Conservation (phyloP, 1,140 invertebrate species). For the Meteorus sp. region DNA sequence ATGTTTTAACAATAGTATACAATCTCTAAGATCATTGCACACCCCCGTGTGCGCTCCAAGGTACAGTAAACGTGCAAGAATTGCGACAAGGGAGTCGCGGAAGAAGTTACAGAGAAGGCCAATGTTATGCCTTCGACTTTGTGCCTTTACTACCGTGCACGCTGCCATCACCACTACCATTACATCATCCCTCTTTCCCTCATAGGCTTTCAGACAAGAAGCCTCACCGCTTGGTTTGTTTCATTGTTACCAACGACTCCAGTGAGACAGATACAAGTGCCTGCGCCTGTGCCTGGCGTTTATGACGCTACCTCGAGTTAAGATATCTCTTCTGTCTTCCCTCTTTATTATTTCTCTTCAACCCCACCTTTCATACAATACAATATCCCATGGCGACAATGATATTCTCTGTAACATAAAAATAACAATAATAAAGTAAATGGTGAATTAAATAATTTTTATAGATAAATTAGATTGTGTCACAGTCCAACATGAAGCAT, state of each 20-base stretch:
- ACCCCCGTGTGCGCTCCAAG: constrained; percentile 51
- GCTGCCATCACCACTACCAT: neutral
- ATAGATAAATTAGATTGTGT: too few species aligned
- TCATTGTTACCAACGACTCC: constrained; percentile 49
- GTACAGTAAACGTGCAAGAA: constrained; percentile 48
- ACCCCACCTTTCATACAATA: too few species aligned
- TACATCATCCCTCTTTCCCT: neutral
- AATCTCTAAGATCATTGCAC: constrained; percentile 51
- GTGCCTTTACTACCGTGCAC: constrained; percentile 13
- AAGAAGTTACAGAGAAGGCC: neutral
- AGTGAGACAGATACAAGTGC: constrained; percentile 33
- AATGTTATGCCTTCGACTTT: too few species aligned
- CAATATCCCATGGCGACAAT: too few species aligned
- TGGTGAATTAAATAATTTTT: too few species aligned
- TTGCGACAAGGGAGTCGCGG: neutral
- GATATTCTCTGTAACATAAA: too few species aligned
- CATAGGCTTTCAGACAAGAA: constrained; percentile 11
- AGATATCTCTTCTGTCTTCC: too few species aligned
- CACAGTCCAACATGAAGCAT: too few species aligned
- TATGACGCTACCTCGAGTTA: constrained; percentile 51
- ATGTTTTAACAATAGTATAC: constrained; percentile 49
- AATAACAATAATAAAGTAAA: too few species aligned
- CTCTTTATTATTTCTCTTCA: too few species aligned
- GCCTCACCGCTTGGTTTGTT: constrained; percentile 38
- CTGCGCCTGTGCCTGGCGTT: constrained; percentile 52